These are phyloP conservation scores for Mactromeris polynyma DNA, from an alignment of 2,888 invertebrate genomes.

Conservation along the genomic window DNA sequence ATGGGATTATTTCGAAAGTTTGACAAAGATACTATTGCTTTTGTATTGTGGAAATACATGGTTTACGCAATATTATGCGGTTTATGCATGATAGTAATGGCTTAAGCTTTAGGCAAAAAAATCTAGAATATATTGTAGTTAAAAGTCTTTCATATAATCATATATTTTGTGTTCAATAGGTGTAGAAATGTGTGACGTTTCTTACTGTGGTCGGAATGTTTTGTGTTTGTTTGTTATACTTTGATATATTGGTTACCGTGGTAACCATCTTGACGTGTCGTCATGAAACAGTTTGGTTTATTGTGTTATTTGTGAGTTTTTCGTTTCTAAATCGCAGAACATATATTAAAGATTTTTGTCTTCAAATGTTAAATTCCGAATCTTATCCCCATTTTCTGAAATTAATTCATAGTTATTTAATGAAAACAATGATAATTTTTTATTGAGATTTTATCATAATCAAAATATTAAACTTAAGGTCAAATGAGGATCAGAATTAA, in stretches of 20 bases:
- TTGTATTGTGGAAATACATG: neutral
- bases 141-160: slow-evolving; percentile 34
- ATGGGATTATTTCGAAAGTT: neutral
- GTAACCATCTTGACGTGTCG: neutral
- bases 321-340: neutral
- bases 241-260: neutral
- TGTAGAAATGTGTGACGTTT: neutral
- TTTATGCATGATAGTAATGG: neutral
- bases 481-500: no score
- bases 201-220: slow-evolving; percentile 4
- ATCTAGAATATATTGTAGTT: neutral
- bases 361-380: no score
- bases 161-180: slow-evolving; percentile 23
- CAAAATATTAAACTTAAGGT: no score
- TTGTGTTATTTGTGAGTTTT: neutral
- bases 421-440: no score
- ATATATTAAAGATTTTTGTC: no score
- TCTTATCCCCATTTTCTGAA: no score
- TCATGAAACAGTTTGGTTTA: neutral
- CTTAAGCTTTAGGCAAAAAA: neutral
- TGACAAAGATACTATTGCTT: neutral
- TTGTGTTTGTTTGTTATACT: neutral
- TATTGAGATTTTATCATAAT: no score
- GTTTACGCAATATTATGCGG: neutral
- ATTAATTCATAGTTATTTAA: no score